Evolutionary conservation across 1,140 invertebrate genomes (phyloP), one percentile per base, ranked within the genome.

Genomic region (Megalonaias nervosa): DNA sequence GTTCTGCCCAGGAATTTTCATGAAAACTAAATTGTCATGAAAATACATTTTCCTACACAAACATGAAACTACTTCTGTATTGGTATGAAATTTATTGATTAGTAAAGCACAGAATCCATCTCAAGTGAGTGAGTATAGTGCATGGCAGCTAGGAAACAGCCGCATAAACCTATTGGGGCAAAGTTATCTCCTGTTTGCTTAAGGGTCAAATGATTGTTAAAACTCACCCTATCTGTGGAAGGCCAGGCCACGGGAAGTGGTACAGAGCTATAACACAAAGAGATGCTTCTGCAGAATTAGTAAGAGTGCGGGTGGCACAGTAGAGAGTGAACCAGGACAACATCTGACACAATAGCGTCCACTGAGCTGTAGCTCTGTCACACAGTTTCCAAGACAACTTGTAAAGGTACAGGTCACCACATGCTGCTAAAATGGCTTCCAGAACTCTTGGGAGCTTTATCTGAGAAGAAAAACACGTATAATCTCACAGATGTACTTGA

Each of bases 251-350:
- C 11, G 96, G 95, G 90, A 95, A 98, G 79, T 94, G 93, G 61
- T 94, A 95, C 0, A 98, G 83, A 0, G 94, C 96, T 76, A 97
- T 94, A 11, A 93, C 94, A 3, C 95, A 95, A 16, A 98, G 87
- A 16, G 94, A 92, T 59, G 95, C 94, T 92, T 99, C 97, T 74
- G 96, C 88, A 1, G 94, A 95, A 85, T 99, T 98, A 15, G 94
- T 93, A 58, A 99, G 85, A 1, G 97, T 98, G 60, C 97, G 92
- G 2, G 95, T 94, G 0, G 94, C 94, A 66, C 95, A 96, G 89
- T 97, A 98, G 85, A 96, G 95, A 93, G 95, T 95, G 87, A 97
- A 98, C 95, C 96, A 98, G 69, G 94, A 94, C 1, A 93, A 93
- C 48, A 86, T 79, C 67, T 90, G 85, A 86, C 87, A 91, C 12